Evolutionary conservation across 2,113 vertebrate species (phyloP).

Genomic region (Albula glossodonta): DNA sequence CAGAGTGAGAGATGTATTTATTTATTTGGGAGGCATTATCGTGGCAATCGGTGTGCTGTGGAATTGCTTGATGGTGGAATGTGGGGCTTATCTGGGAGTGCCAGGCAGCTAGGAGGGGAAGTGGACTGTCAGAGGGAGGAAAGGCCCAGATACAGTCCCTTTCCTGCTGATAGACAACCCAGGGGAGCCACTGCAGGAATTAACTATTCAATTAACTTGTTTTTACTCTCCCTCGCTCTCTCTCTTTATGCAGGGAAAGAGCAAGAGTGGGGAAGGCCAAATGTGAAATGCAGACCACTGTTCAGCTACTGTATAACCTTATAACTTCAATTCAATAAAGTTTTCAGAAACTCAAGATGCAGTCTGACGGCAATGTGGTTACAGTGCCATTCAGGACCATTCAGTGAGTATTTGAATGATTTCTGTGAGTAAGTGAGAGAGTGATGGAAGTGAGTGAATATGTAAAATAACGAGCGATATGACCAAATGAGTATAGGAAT

Average conservation of each 20-base stretch:
- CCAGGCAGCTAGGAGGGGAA: slow-evolving; percentile 69
- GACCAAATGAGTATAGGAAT: too few relatives aligned
- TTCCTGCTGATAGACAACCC: slow-evolving; percentile 43
- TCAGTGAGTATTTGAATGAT: background rate
- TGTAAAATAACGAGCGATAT: too few relatives aligned
- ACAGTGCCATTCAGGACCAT: background rate
- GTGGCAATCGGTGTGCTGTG: slow-evolving; percentile 53
- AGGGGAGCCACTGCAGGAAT: slow-evolving; percentile 19
- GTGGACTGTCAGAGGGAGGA: slow-evolving; percentile 63
- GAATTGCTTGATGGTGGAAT: slow-evolving; percentile 51
- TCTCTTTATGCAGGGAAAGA: background rate
- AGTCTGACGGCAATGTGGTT: background rate
- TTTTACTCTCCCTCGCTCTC: background rate
- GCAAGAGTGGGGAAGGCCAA: background rate
- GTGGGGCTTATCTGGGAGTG: slow-evolving; percentile 67
- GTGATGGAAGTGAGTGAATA: too few relatives aligned
- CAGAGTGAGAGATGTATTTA: slow-evolving; percentile 45
- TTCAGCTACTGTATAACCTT: background rate
- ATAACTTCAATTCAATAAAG: too few relatives aligned
- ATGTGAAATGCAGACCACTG: background rate
- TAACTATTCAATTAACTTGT: slow-evolving; percentile 24
- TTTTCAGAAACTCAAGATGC: too few relatives aligned
- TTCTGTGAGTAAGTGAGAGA: background rate
- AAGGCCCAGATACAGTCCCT: slow-evolving; percentile 47
- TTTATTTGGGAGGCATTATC: slow-evolving; percentile 62